A percentile compares a stretch with the other conserved stretches of the same genome.
These are phyloP conservation scores for Auanema sp. DNA, from an alignment of 2,888 invertebrate genomes.

Conservation along the genomic window DNA sequence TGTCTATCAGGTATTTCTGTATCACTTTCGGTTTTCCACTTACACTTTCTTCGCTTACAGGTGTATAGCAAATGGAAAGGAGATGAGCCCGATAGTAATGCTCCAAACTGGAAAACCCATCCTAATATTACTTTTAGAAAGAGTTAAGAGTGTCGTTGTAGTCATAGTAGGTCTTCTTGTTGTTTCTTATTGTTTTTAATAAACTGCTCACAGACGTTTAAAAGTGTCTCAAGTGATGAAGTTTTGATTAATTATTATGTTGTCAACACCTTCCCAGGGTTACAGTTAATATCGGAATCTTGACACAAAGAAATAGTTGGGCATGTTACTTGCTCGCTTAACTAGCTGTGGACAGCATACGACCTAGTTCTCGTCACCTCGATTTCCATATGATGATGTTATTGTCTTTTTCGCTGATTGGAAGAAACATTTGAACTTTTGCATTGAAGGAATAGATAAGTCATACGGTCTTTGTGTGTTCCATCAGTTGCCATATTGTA, in stretches of 20 bases:
- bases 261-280: neutral
- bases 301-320: conserved; percentile 4
- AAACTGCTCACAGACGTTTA: conserved; percentile 1
- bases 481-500: too few relatives aligned
- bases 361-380: too few relatives aligned
- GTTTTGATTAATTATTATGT: conserved; percentile 7
- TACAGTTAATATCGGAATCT: conserved; percentile 1
- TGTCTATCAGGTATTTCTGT: conserved; percentile 47
- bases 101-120: conserved; percentile 47
- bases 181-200: conserved; percentile 10
- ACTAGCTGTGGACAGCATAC: too few relatives aligned
- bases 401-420: too few relatives aligned
- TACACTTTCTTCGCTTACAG: conserved; percentile 19
- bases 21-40: neutral
- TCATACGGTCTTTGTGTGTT: too few relatives aligned
- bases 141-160: conserved; percentile 24
- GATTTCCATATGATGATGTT: too few relatives aligned
- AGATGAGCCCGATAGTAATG: conserved; percentile 45
- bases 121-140: conserved; percentile 53
- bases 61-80: conserved; percentile 59
- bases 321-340: too few relatives aligned
- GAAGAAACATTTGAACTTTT: too few relatives aligned
- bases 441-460: too few relatives aligned
- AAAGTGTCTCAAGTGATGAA: conserved; percentile 2
- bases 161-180: neutral